phyloP scores from a whole-genome alignment of 2,113 vertebrate species.

The Thamnaconus septentrionalis region DNA sequence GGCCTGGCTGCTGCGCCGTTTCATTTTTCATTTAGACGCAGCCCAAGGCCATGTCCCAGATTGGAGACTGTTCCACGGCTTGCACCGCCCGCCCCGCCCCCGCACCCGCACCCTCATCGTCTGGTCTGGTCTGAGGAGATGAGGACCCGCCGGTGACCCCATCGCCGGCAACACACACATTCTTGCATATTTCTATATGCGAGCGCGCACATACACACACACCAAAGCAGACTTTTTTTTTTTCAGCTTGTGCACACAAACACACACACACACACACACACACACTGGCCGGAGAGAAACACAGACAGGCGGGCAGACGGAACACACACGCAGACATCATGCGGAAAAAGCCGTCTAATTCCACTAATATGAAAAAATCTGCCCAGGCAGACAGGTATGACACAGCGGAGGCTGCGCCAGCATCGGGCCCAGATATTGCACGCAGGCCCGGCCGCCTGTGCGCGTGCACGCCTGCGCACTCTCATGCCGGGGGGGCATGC shows the following conservation, averaged over 20 bases:
- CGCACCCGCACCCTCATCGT: conserved; percentile 63
- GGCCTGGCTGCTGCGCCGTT: conserved; percentile 58
- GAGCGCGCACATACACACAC: conserved; percentile 40
- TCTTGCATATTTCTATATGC: conserved; percentile 60
- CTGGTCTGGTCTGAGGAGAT: conserved; percentile 70
- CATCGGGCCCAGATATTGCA: conserved; percentile 42
- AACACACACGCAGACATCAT: conserved; percentile 62
- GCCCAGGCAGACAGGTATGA: conserved; percentile 68
- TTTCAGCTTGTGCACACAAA: conserved; percentile 34
- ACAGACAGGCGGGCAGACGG: conserved; percentile 62
- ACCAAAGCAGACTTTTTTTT: conserved; percentile 36
- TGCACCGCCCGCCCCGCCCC: conserved; percentile 34
- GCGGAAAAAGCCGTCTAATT: conserved; percentile 63
- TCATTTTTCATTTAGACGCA: conserved; percentile 75
- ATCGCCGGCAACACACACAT: conserved; percentile 48
- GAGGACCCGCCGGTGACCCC: conserved; percentile 74
- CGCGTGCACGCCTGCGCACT: conserved; percentile 9
- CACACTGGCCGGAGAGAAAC: conserved; percentile 35
- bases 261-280: conserved; percentile 36
- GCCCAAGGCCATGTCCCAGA: conserved; percentile 71
- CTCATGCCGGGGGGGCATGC: not conserved
- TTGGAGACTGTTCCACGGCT: conserved; percentile 58
- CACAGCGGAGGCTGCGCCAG: conserved; percentile 44
- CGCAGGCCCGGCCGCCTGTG: conserved; percentile 15
- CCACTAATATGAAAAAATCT: conserved; percentile 64